Base-by-base conservation (phyloP, 2,797 vertebrate species). In the Rhynchotus rufescens region DNA sequence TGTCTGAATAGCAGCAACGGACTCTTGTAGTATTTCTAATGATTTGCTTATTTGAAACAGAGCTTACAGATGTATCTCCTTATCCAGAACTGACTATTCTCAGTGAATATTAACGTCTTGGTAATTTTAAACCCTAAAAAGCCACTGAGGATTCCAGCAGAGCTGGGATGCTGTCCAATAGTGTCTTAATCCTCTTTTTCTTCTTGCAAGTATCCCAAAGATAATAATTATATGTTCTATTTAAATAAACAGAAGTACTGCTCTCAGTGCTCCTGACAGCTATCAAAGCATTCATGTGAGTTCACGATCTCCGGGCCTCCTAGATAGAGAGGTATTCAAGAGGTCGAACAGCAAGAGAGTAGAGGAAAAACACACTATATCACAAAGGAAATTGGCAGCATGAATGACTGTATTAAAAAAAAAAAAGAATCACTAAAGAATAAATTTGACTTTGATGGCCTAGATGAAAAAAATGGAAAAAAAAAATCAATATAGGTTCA, bases 191-290 rank as follows among this genome's bases (percentile, higher is more conserved):
- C 10, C 30, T 69, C 68, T 75, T 77, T 57, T 77, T 15, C 49
- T 91, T 26, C 54, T 85, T 80, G 66, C 28, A 54, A 7, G 65
- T 68, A 40, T 67, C 77, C 38, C 73, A 90, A 96, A 89, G 69
- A 85, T 87, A 90, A 94, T 73, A 93, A 89, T 80, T 82, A 25
- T 12, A 12, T 25, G 5, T 56, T 78, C n/a, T 80, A 1, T 85
- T 87, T 83, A 90, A 94, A 92, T 74, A 93, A 96, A 69, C 59
- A 87, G 38, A 80, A 80, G 34, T n/a, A 6, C 68, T 51, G 40
- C 34, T 92, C 73, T 88, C 47, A 2, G 81, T 52, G 76, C 51
- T 90, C 79, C 79, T 83, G 81, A 66, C 61, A 69, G 1, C 28
- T 83, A 30, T 83, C 69, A 88, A 93, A 90, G 69, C 36, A 60